Evolutionary conservation across 1,140 invertebrate genomes (phyloP), one percentile per base, ranked within the genome.

Genomic region (Physella acuta): DNA sequence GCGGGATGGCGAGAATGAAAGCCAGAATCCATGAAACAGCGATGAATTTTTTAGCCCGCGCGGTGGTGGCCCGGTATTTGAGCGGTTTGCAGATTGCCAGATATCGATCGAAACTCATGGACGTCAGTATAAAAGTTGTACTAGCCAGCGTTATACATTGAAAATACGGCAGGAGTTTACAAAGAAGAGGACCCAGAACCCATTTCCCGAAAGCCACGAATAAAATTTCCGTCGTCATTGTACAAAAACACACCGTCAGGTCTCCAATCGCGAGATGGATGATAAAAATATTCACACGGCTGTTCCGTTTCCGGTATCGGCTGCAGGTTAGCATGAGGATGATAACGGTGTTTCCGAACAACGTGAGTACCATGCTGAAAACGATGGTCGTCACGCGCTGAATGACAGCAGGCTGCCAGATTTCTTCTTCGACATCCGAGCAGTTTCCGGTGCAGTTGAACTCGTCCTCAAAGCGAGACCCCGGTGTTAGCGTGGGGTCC

Each of bases 221-320:
- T 4, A 87, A 66, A 26, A 87, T 80, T 68, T 87, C 85, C 0
- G 85, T 85, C 8, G 84, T 83, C 85, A 86, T 87, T 14, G 85
- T 86, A 30, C 85, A 81, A 37, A 76, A 77, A 70, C 84, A 85
- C 4, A 87, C 84, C 16, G 82, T 80, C 20, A 87, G 75, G 68
- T 87, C 85, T 2, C 85, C 86, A 31, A 86, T 74, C 11, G 86
- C 85, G 64, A 87, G 73, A 73, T 87, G 84, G 5, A 87, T 78
- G 59, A 87, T 86, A 74, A 86, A 87, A 30, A 86, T 81, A 73
- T 87, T 87, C 4, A 87, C 85, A 30, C 86, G 72, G 60, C 79
- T 83, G 55, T 84, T 78, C 24, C 82, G 71, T 26, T 83, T 82
- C 44, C 84, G 70, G 66, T 81, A 80, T 37, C 81, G 76, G 59